These are phyloP conservation scores for Macaca fascicularis DNA, from an alignment of 2,113 vertebrate genomes.

Conservation along the genomic window DNA sequence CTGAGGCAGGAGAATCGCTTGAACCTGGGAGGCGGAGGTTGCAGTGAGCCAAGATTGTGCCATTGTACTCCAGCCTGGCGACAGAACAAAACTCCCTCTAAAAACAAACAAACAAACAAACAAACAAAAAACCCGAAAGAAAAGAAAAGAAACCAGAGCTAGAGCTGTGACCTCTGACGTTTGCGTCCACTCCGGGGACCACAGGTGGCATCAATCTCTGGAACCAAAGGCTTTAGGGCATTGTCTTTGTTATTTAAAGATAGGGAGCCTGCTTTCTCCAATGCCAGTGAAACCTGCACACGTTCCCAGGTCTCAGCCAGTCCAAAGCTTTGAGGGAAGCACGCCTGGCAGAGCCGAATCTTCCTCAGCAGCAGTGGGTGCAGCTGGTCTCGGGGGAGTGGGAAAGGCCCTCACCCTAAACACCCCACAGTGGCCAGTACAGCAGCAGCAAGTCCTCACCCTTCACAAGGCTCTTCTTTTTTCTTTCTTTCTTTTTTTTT, in stretches of 20 bases:
- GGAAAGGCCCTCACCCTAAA: background rate
- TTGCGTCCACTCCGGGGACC: background rate
- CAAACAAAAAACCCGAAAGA: background rate
- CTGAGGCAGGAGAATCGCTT: no score
- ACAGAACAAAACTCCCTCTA: no score
- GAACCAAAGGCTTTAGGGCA: background rate
- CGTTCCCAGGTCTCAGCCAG: background rate
- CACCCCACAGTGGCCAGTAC: background rate
- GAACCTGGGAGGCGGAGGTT: no score
- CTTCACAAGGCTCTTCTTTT: background rate
- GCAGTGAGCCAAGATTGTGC: no score
- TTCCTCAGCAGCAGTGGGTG: background rate
- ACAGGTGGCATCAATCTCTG: background rate
- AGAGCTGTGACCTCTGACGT: background rate
- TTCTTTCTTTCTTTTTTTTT: no score
- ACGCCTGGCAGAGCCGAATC: background rate
- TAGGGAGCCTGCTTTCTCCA: background rate
- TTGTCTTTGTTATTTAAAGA: background rate
- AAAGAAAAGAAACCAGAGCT: background rate
- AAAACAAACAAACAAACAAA: background rate
- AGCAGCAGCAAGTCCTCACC: background rate
- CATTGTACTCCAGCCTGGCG: no score
- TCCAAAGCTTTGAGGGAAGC: background rate
- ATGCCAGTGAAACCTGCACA: background rate
- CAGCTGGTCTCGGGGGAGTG: background rate